Evolutionary conservation across 2,113 vertebrate species (phyloP), one percentile per base, ranked within the genome.

Genomic region (Plectropomus leopardus): DNA sequence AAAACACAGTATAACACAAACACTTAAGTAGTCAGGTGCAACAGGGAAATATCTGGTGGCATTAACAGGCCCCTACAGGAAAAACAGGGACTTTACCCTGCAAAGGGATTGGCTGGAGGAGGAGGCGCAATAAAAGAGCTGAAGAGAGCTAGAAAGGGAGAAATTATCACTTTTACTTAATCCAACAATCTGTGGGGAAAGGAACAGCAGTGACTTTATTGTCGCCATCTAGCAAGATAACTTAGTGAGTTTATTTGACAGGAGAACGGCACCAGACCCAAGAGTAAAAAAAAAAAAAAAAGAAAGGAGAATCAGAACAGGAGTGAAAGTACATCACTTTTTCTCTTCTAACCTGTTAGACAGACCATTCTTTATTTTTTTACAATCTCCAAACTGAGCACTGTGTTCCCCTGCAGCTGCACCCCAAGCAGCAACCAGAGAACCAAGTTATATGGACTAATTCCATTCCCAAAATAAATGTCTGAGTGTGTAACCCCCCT

Each of bases 131-230:
- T 82, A 78, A 84, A 71, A 72, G 58, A 51, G 65, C 58, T 44
- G 58, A 60, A 68, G 67, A 57, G 40, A 21, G 45, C 15, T 45
- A 16, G 57, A 80, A 51, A 64, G 65, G 61, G 76, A 66, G 32
- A 80, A 66, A 80, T 69, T 54, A 88, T 81, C 77, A 67, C 80
- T 86, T 86, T 76, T 65, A 84, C 78, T 86, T 84, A 82, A 90
- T 88, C 78, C 74, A 16, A 51, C 3, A 9, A 76, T 81, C 71
- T 76, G 72, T 50, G 24, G 42, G 65, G 59, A 84, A 69, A 55
- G 75, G 72, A 82, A 53, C 65, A n/a, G 50, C 71, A 2, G 64
- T 10, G 63, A 36, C 75, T 88, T 86, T 85, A 90, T 66, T 83
- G 72, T 83, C 19, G 24, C 86, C 61, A 76, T 78, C 72, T 16